Base-by-base conservation (phyloP, 64 coral and sea anemone genomes). In the Astreopora myriophthalma region DNA sequence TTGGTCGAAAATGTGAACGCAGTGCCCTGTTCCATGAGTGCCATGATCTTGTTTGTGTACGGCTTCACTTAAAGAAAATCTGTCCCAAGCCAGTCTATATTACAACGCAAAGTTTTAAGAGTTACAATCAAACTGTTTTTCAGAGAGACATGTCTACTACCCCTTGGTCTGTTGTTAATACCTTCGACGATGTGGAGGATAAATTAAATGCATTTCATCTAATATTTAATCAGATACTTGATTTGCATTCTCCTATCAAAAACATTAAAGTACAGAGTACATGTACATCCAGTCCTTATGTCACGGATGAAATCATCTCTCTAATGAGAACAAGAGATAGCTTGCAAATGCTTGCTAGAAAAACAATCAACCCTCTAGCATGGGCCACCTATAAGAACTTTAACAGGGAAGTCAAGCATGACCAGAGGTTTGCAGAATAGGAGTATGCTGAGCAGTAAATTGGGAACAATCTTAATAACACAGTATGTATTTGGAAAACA, bases 301-400 rank as follows among this genome's bases (percentile, higher is more conserved):
- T 44, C 6, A 44, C 6, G 6, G 40, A 44, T 5, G 40, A 44
- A 44, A 44, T 44, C 11, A 5, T 5, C 11, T 44, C 40, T 11
- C 58, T 93, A 16, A 93, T 93, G 91, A 86, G 75, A 87, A 86
- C 82, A 13, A 93, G 91, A 63, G 70, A 93, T 37, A 80, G 60
- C 69, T 92, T 78, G 90, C 90, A 60, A 35, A 92, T 85, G 69
- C 65, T 92, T 0, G 89, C 89, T 0, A 92, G 78, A 73, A n/a
- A 5, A 32, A 84, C 89, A 23, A 92, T 84, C 9, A 44, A 92
- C 57, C 29, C 78, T 8, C 11, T 44, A 11, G 40, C 40, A 44
- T 44, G 57, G 57, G 9, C 55, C 16, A 19, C 11, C 3, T 60
- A 60, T 44, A 16, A 60, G 2, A 17, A 17, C 55, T 1, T 60